Percentiles rank a stretch among this genome's conserved stretches.
Conservation (phyloP, 2,888 invertebrate genomes). For the Opisthograptis luteolata region DNA sequence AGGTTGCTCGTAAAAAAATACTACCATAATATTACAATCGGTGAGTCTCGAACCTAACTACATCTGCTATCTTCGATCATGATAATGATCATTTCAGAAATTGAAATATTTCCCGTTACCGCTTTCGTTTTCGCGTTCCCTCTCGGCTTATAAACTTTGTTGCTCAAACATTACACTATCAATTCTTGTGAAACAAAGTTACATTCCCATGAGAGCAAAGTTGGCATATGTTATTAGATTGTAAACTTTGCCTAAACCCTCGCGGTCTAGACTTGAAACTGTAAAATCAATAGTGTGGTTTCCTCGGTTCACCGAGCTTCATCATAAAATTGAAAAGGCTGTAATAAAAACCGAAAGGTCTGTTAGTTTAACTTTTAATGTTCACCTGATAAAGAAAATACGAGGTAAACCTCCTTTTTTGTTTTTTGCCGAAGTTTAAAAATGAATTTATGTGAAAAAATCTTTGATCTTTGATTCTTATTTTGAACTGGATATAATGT, state of each 20-base stretch:
- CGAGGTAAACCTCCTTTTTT: no score
- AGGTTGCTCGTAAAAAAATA: no score
- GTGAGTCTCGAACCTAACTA: constrained; percentile 4
- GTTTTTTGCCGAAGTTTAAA: no score
- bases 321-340: not conserved
- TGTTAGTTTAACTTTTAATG: no score
- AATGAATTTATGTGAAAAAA: no score
- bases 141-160: not conserved
- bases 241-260: constrained; percentile 6
- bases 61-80: constrained; percentile 5
- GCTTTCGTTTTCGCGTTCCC: constrained; percentile 2
- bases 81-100: constrained; percentile 11
- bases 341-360: not conserved
- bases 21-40: not conserved
- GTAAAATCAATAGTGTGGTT: not conserved
- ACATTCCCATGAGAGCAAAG: constrained; percentile 2
- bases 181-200: constrained; percentile 2
- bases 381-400: no score
- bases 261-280: constrained; percentile 9
- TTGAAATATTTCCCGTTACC: constrained; percentile 9
- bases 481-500: no score
- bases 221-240: constrained; percentile 15
- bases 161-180: constrained; percentile 5
- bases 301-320: not conserved
- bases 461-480: no score